Base-by-base conservation (phyloP, 2,113 vertebrate genomes). In the Tursiops truncatus region DNA sequence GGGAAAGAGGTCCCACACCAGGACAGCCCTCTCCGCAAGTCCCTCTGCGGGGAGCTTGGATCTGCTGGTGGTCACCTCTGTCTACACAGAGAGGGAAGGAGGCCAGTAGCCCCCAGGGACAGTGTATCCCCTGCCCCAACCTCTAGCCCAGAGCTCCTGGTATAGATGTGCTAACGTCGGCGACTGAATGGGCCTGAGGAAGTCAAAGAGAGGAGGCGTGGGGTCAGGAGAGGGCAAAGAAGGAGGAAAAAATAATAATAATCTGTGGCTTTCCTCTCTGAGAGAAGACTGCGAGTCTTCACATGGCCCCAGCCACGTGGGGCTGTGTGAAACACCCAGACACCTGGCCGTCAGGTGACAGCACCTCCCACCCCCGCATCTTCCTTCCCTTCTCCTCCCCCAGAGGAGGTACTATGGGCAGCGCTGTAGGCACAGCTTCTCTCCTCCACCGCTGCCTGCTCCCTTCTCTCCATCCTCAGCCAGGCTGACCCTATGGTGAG, bases 301-400 rank as follows among this genome's bases (percentile, higher is more conserved):
- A 97, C 70, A 41, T 68, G 96, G 95, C 67, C 56, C 21, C 67
- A 11, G 86, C 53, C 97, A 95, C 8, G 18, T 84, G 96, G 97
- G 41, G 18, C 67, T 79, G n/a, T 21, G 50, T 25, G 76, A 74
- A 47, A 38, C 58, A 62, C 60, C 41, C 67, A 63, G 62, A 85
- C 89, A 94, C 95, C 96, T 97, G 84, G 84, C 41, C 8, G 1
- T 47, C 96, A 93, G 94, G 96, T 93, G 91, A 95, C 33, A 68
- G 79, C 2, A 2, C 67, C 38, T 41, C 76, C 94, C 41, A 1
- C n/a, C 44, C 65, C 56, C 8, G 1, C 20, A 13, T 8, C 63
- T 9, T 38, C 23, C 74, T 25, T 79, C 90, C 76, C 63, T 10
- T 31, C 67, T 21, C 23, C 36, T 38, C 53, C 26, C 65, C 63